These are phyloP conservation scores for Harpagifer antarcticus DNA, from an alignment of 2,797 vertebrate genomes.

Conservation along the genomic window DNA sequence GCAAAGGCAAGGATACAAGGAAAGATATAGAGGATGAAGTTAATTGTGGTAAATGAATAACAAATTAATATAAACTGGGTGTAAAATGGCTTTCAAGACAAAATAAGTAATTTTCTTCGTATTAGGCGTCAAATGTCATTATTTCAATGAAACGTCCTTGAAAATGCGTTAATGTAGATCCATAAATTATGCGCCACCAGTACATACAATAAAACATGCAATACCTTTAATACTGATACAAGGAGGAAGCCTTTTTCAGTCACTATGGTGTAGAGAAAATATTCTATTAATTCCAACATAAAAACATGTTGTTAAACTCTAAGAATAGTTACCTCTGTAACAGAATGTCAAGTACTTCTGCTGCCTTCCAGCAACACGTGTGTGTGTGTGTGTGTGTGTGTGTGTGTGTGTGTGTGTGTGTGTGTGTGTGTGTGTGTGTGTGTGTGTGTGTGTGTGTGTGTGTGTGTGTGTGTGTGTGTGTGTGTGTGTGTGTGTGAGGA, in stretches of 20 bases:
- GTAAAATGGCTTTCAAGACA: neutral
- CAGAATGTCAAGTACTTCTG: conserved; percentile 35
- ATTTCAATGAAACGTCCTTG: too few species aligned
- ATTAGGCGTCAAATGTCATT: too few species aligned
- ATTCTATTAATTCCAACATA: neutral
- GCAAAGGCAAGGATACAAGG: neutral
- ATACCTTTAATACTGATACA: neutral
- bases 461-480: conserved; percentile 6
- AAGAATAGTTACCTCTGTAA: conserved; percentile 20
- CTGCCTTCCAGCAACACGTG: conserved; percentile 39
- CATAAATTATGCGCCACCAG: too few species aligned
- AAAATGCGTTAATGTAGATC: too few species aligned
- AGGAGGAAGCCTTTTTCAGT: neutral
- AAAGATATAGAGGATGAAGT: neutral
- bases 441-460: conserved; percentile 37
- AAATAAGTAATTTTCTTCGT: too few species aligned
- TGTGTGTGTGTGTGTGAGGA: neutral
- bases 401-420: conserved; percentile 19
- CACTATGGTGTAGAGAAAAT: neutral
- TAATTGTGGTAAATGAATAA: neutral
- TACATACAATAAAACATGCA: neutral
- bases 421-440: conserved; percentile 23
- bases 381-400: neutral
- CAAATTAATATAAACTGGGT: neutral
- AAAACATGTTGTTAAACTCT: neutral